These are phyloP conservation scores for Resseliella maxima DNA, from an alignment of 2,888 invertebrate genomes.

Conservation along the genomic window DNA sequence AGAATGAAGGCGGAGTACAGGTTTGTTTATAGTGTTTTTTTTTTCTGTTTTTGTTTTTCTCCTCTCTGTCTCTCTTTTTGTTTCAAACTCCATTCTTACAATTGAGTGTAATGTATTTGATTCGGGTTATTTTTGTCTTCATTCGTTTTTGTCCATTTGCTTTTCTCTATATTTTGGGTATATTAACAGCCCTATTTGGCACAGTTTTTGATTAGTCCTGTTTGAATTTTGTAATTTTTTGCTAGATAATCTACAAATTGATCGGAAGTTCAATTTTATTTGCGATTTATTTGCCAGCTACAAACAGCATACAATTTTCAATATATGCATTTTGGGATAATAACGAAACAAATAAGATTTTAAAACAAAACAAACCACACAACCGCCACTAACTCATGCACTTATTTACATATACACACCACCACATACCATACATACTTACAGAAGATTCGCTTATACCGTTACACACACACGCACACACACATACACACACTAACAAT, in stretches of 20 bases:
- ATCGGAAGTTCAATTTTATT: not conserved
- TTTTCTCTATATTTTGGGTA: not conserved
- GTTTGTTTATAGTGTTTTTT: constrained; percentile 68
- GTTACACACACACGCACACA: too few species aligned
- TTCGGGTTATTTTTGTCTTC: constrained; percentile 43
- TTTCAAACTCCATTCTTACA: constrained; percentile 51
- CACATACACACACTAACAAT: too few species aligned
- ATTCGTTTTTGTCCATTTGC: not conserved
- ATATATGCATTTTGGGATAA: not conserved
- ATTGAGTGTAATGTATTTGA: constrained; percentile 55
- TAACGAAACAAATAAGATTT: not conserved
- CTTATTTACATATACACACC: not conserved
- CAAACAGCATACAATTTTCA: not conserved
- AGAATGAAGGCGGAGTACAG: constrained; percentile 74
- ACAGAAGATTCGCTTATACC: too few species aligned
- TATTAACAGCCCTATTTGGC: not conserved
- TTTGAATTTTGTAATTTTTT: not conserved
- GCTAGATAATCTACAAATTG: not conserved
- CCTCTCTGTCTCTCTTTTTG: too few species aligned
- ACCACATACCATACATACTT: not conserved
- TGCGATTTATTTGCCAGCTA: not conserved
- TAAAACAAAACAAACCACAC: not conserved
- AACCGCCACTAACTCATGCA: not conserved
- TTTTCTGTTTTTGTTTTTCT: too few species aligned
- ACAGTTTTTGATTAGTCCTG: not conserved